Percentiles rank a stretch among this genome's conserved stretches.
Conservation (phyloP, 2,888 invertebrate genomes). For the Dasysyrphus albostriatus region DNA sequence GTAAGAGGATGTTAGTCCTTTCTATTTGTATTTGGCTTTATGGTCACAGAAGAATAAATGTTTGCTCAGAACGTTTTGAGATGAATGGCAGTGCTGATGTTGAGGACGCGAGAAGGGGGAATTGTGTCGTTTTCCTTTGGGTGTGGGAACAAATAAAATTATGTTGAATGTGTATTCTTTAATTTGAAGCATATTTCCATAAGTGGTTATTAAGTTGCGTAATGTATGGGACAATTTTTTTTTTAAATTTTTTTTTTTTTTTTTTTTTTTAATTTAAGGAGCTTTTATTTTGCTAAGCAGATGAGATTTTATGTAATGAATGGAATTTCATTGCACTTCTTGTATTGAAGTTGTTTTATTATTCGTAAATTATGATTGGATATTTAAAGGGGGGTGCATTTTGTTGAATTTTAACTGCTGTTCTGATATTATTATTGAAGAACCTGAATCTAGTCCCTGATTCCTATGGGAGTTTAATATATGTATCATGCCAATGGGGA, state of each 20-base stretch:
- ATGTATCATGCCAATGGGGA: too few species aligned
- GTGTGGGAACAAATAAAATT: conserved; percentile 42
- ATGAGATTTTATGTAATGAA: conserved; percentile 57
- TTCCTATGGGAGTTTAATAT: too few species aligned
- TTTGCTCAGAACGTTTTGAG: conserved; percentile 68
- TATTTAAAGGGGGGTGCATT: too few species aligned
- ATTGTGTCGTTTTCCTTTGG: background rate
- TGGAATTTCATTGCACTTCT: conserved; percentile 40
- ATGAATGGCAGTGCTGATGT: conserved; percentile 41
- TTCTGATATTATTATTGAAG: too few species aligned
- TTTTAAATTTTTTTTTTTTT: conserved; percentile 9
- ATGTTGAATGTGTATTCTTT: conserved; percentile 70
- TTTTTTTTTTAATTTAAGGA: conserved; percentile 28
- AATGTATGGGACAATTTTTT: conserved; percentile 27
- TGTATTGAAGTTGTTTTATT: conserved; percentile 16
- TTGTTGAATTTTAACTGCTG: too few species aligned
- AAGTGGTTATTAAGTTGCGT: conserved; percentile 65
- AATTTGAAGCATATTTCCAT: conserved; percentile 72
- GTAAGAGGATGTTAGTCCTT: conserved; percentile 68
- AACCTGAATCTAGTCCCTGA: too few species aligned
- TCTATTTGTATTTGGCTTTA: conserved; percentile 75
- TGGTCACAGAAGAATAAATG: conserved; percentile 74
- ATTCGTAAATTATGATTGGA: background rate
- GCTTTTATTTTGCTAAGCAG: conserved; percentile 33
- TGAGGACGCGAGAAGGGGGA: background rate